Evolutionary conservation across 2,888 invertebrate species (phyloP).

Genomic region (Sarcophaga variegata): DNA sequence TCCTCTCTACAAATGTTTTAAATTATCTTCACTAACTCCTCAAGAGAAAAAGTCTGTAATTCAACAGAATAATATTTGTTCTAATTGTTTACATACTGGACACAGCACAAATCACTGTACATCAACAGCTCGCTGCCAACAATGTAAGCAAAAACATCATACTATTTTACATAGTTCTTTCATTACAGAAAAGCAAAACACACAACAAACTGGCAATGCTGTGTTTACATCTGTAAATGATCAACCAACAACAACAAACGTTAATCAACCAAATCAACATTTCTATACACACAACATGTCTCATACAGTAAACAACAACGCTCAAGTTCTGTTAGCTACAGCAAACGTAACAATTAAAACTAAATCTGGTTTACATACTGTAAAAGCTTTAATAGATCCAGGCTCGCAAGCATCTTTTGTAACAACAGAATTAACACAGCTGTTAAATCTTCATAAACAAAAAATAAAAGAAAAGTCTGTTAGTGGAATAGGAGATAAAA

Average conservation of each 20-base stretch:
- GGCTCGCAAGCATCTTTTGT: slow-evolving; percentile 38
- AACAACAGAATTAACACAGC: slow-evolving; percentile 13
- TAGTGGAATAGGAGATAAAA: slow-evolving; percentile 45
- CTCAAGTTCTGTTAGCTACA: slow-evolving; percentile 31
- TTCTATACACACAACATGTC: slow-evolving; percentile 1
- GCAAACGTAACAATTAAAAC: slow-evolving; percentile 11
- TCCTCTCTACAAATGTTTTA: background rate
- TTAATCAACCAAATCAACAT: background rate
- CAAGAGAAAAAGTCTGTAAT: slow-evolving; percentile 33
- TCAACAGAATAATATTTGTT: slow-evolving; percentile 33
- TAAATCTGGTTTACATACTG: slow-evolving; percentile 18
- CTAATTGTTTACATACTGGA: slow-evolving; percentile 33
- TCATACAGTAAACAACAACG: background rate
- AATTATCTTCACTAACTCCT: background rate
- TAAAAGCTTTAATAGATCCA: slow-evolving; percentile 20
- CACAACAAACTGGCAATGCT: background rate
- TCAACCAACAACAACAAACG: background rate
- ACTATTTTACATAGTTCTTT: slow-evolving; percentile 46
- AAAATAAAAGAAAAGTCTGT: background rate
- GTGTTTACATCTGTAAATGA: background rate
- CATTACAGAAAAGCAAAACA: slow-evolving; percentile 22
- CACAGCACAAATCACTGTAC: slow-evolving; percentile 28
- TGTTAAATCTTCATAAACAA: slow-evolving; percentile 1
- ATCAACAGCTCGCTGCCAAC: slow-evolving; percentile 34
- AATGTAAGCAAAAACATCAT: slow-evolving; percentile 38